Conservation (phyloP, 2,797 vertebrate genomes). For the Poeciliopsis turneri region DNA sequence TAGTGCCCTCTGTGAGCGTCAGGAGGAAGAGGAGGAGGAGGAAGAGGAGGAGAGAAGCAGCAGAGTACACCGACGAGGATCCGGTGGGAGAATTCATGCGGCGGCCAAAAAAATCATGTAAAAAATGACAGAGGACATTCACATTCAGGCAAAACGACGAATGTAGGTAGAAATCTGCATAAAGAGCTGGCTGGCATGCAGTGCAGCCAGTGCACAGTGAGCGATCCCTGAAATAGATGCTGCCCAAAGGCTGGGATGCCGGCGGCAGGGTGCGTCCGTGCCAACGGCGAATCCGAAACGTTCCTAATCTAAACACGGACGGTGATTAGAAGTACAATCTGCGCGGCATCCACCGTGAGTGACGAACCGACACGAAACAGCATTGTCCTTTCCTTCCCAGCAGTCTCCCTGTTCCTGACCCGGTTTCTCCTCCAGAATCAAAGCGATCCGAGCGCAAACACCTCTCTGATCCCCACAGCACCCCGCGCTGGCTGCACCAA, state of each 20-base stretch:
- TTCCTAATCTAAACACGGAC: conserved; percentile 20
- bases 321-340: conserved; percentile 35
- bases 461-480: conserved; percentile 51
- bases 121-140: conserved; percentile 33
- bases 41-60: conserved; percentile 46
- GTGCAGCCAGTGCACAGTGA: neutral
- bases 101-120: conserved; percentile 41
- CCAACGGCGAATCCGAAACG: conserved; percentile 28
- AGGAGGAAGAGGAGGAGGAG: conserved; percentile 47
- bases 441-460: conserved; percentile 33
- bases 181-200: neutral
- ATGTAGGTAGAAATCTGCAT: conserved; percentile 12
- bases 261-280: conserved; percentile 1
- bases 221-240: conserved; percentile 60
- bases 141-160: conserved; percentile 45
- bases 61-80: conserved; percentile 70
- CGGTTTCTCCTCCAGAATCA: conserved; percentile 46
- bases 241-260: neutral
- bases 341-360: conserved; percentile 45
- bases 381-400: conserved; percentile 44
- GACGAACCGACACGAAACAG: conserved; percentile 36
- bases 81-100: conserved; percentile 76
- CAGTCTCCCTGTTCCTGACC: conserved; percentile 30
- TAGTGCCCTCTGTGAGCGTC: conserved; percentile 72
- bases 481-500: conserved; percentile 51